Evolutionary conservation across 2,888 invertebrate genomes (phyloP), one percentile per base, ranked within the genome.

Genomic region (Seira sanloemensis): DNA sequence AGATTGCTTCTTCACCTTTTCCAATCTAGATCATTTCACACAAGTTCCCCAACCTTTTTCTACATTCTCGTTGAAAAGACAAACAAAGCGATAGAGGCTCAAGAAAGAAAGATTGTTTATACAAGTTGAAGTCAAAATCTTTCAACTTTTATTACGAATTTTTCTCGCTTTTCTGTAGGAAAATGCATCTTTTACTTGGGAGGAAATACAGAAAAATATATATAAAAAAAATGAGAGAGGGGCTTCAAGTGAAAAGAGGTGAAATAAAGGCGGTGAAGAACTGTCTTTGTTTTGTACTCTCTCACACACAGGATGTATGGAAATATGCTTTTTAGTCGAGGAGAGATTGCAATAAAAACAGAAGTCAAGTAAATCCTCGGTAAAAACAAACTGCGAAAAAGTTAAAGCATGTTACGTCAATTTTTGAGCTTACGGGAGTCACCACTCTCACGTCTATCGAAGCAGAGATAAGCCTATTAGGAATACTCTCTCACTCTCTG

Each of bases 111-210:
- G 58, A 73, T 75, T 86, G 86, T 86, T 86, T 86, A 79, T 86
- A 86, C 86, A 82, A 82, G 82, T 76, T 54, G 66, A 83, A 78
- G 86, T 82, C 86, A 86, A 86, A 82, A 82, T 84, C 78, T 74
- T 81, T 81, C 74, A 75, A 74, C 16, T 81, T 81, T 81, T 69
- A 75, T 75, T 81, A 73, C 74, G 18, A 73, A 73, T 73, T 25
- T 24, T 19, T n/a, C 18, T 37, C 58, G 58, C 54, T 24, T n/a
- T 26, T 7, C 71, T n/a, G 16, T 58, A 16, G n/a, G 7, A 18
- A 58, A 58, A 58, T 58, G 58, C 58, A 12, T 58, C 58, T 16
- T n/a, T n/a, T n/a, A n/a, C n/a, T n/a, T n/a, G n/a, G n/a, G n/a
- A n/a, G n/a, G n/a, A n/a, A n/a, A n/a, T n/a, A n/a, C n/a, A n/a